phyloP scores from a whole-genome alignment of 35 echinoderm and acorn worm genomes.

The Ophiothrix spiculata region DNA sequence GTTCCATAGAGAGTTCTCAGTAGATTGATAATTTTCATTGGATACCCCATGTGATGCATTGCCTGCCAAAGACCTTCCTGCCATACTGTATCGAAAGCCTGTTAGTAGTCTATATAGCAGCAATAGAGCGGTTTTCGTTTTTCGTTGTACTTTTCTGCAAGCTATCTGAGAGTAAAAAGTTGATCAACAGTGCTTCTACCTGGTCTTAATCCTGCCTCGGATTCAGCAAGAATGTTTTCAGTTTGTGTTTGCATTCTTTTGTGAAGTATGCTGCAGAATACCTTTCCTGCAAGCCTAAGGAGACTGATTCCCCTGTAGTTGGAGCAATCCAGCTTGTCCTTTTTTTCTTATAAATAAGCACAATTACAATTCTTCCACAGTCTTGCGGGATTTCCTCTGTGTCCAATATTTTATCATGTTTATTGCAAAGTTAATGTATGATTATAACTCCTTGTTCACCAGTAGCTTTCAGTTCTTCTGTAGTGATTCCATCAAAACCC shows the following conservation, averaged over 20 bases:
- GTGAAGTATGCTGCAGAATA: slow-evolving; percentile 30
- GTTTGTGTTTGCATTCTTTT: slow-evolving; percentile 19
- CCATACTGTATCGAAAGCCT: not conserved
- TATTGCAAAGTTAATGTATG: no score
- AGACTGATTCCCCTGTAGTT: slow-evolving; percentile 47
- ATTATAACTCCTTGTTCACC: no score
- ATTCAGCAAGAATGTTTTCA: slow-evolving; percentile 19
- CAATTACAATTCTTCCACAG: slow-evolving; percentile 34
- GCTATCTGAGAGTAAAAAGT: not conserved
- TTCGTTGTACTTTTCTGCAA: slow-evolving; percentile 27
- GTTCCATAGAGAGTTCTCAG: not conserved
- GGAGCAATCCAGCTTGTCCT: slow-evolving; percentile 33
- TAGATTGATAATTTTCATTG: not conserved
- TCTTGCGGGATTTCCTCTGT: slow-evolving; percentile 7
- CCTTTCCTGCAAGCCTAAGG: slow-evolving; percentile 20
- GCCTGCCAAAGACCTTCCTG: not conserved
- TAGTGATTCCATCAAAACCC: no score
- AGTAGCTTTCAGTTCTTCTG: no score
- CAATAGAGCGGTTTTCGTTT: not conserved
- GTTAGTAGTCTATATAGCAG: slow-evolving; percentile 9
- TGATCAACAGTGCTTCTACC: slow-evolving; percentile 11
- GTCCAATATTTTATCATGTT: slow-evolving; percentile 36
- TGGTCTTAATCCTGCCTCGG: slow-evolving; percentile 17
- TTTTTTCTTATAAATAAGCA: slow-evolving; percentile 43
- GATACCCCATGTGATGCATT: not conserved